Base-by-base conservation (phyloP, 2,797 vertebrate species). In the Amblyopsis hoosieri region DNA sequence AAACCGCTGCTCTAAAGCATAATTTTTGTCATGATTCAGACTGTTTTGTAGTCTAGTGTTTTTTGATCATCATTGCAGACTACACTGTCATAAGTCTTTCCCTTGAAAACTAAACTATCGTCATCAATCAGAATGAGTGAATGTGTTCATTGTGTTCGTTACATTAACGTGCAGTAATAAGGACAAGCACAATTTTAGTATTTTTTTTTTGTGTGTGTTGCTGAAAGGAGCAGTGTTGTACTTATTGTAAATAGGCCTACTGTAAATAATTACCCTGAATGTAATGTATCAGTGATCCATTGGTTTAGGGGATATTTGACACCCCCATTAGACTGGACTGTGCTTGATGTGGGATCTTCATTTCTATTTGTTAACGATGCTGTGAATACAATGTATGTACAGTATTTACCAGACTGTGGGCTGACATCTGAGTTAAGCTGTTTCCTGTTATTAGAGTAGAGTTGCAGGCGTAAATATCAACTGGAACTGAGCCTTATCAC, bases 341-440 rank as follows among this genome's bases (percentile, higher is more conserved):
- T 81, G 59, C 80, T 79, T 78, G 60, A 78, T 72, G 67, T 76
- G 80, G 79, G 77, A 67, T 74, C 17, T 57, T 58, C 47, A 49
- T 65, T 71, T 69, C 83, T 80, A 51, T 57, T 37, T 37, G 14
- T 71, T 85, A 82, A 81, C 51, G 2, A 86, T 76, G 80, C 82
- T 85, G 89, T 90, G 86, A 90, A 89, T 87, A 88, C 83, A 78
- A 84, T 75, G 75, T 85, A 83, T 85, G 86, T 89, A 89, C 74
- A 90, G 84, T 89, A 86, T 87, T 85, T 80, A 83, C 73, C 82
- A 89, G 81, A 87, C 74, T 80, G 66, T 70, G 77, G 81, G 76
- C 23, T 81, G 82, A 83, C 64, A 61, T 69, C 80, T 72, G 84
- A 85, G 72, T 62, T 81, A 77, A 81, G 87, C 82, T 56, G 14